These are phyloP conservation scores for Choristoneura fumiferana DNA, from an alignment of 1,140 invertebrate species.

Conservation along the genomic window DNA sequence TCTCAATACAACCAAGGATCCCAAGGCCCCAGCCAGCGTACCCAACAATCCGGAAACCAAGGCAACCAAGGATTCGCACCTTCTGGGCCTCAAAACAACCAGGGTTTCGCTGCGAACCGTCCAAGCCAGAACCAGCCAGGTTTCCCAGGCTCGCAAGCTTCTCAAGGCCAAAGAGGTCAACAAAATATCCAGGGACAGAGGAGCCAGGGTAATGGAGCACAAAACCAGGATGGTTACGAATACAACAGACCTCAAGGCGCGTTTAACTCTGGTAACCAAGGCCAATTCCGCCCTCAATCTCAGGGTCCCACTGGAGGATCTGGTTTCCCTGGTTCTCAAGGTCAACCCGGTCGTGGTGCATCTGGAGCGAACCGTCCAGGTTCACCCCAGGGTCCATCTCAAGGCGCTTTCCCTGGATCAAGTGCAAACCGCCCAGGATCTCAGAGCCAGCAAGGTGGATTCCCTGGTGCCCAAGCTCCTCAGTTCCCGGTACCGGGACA, in stretches of 20 bases:
- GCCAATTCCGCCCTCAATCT: slow-evolving; percentile 15
- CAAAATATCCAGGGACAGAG: not conserved
- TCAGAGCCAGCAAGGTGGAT: slow-evolving; percentile 6
- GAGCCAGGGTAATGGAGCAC: not conserved
- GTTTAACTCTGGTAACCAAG: slow-evolving; percentile 21
- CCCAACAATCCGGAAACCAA: not conserved
- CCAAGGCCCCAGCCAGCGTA: too few relatives aligned
- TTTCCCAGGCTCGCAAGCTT: not conserved
- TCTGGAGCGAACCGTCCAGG: slow-evolving; percentile 6
- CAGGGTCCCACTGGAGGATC: slow-evolving; percentile 9
- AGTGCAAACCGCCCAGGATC: too few relatives aligned
- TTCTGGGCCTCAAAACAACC: slow-evolving; percentile 2
- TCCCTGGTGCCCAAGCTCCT: slow-evolving; percentile 10
- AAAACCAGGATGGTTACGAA: slow-evolving; percentile 31
- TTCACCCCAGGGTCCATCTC: slow-evolving; percentile 16
- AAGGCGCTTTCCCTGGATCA: not conserved
- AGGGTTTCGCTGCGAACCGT: not conserved
- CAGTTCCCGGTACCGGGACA: not conserved
- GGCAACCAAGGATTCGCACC: not conserved
- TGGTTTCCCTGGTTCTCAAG: slow-evolving; percentile 1
- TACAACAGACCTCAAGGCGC: slow-evolving; percentile 35
- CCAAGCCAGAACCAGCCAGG: slow-evolving; percentile 9
- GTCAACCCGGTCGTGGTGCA: slow-evolving; percentile 2
- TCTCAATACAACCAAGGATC: not conserved
- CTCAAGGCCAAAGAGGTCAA: not conserved